Evolutionary conservation across 2,113 vertebrate genomes (phyloP).

Genomic region (Solea senegalensis): DNA sequence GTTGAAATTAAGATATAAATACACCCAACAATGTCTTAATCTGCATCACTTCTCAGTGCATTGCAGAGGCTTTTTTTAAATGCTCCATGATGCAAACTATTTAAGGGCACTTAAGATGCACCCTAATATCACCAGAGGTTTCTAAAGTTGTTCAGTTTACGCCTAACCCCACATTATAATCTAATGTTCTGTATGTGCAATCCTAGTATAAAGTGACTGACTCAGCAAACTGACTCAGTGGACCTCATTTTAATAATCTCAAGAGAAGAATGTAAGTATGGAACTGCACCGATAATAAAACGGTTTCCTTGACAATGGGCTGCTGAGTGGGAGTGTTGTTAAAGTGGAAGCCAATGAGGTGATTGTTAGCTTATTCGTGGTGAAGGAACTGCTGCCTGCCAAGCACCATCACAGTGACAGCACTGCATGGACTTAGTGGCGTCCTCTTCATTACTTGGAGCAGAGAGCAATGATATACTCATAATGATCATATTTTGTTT

Average conservation of each 20-base stretch:
- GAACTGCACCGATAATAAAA: neutral
- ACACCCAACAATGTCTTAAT: constrained; percentile 11
- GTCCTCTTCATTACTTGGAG: no score
- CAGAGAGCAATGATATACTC: neutral
- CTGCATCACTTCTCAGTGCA: constrained; percentile 9
- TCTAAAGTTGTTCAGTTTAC: constrained; percentile 15
- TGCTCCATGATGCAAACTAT: constrained; percentile 20
- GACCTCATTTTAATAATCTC: constrained; percentile 19
- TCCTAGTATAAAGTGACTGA: neutral
- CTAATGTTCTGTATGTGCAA: neutral
- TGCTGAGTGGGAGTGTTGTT: constrained; percentile 12
- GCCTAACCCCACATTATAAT: constrained; percentile 10
- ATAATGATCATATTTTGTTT: neutral
- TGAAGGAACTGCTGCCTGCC: neutral
- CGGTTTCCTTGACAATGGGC: neutral
- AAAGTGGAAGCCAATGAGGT: constrained; percentile 8
- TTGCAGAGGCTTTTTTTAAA: constrained; percentile 6
- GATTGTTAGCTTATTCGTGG: constrained; percentile 27
- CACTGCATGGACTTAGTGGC: neutral
- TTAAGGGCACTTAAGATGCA: constrained; percentile 48
- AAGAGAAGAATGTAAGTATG: neutral
- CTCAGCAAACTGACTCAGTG: constrained; percentile 4
- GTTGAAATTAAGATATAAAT: constrained; percentile 24
- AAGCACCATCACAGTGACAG: neutral
- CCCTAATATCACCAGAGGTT: constrained; percentile 23